Percentiles rank a stretch among this genome's conserved stretches.
phyloP scores from a whole-genome alignment of 2,888 invertebrate species.

The Cremastinae sp. region DNA sequence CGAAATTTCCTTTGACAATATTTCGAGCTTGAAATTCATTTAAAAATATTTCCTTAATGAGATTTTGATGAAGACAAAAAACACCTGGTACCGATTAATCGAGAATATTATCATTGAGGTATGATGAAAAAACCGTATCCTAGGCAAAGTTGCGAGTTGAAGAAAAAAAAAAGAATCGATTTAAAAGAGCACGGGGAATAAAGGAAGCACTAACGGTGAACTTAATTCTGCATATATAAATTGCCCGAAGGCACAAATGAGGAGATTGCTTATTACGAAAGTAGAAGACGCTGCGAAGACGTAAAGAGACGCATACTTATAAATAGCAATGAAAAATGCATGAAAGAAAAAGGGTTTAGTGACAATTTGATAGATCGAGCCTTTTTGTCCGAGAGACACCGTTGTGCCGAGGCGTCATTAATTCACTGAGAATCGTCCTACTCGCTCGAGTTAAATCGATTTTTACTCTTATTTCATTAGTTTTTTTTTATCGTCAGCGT shows the following conservation, averaged over 20 bases:
- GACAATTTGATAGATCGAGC: conserved; percentile 78
- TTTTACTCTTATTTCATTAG: conserved; percentile 51
- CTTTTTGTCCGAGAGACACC: conserved; percentile 62
- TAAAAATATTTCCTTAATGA: not conserved
- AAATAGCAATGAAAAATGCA: conserved; percentile 65
- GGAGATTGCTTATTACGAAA: conserved; percentile 73
- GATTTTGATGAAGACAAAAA: too few species aligned
- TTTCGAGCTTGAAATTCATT: conserved; percentile 8
- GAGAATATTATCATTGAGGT: too few species aligned
- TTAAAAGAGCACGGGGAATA: conserved; percentile 2
- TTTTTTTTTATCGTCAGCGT: conserved; percentile 39
- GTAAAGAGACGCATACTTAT: conserved; percentile 18
- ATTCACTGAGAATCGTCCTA: conserved; percentile 41
- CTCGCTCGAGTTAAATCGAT: conserved; percentile 59
- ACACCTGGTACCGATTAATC: too few species aligned
- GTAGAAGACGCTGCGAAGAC: conserved; percentile 34
- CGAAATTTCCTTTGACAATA: conserved; percentile 1
- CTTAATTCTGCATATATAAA: conserved; percentile 41
- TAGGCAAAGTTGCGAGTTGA: not conserved
- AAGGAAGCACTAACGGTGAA: conserved; percentile 13
- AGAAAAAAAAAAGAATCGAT: not conserved
- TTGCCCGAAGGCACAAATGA: conserved; percentile 43
- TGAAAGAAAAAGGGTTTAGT: conserved; percentile 66
- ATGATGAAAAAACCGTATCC: not conserved
- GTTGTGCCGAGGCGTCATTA: conserved; percentile 53